phyloP scores from a whole-genome alignment of 1,140 invertebrate species.

The Nasonia longicornis region DNA sequence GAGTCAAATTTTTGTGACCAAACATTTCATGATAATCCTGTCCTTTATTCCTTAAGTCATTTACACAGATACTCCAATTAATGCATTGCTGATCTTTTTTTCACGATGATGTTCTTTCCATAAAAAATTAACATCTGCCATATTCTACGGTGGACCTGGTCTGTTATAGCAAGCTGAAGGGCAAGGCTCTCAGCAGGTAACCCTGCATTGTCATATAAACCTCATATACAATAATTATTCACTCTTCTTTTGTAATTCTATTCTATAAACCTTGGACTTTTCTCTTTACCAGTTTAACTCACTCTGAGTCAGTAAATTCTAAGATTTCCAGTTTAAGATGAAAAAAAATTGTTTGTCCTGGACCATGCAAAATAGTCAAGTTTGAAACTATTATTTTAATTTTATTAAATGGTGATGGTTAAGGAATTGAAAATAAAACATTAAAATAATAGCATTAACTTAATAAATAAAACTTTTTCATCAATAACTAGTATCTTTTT shows the following conservation, averaged over 20 bases:
- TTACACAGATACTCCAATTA: constrained; percentile 49
- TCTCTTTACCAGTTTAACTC: background rate
- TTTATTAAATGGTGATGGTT: background rate
- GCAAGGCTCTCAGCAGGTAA: constrained; percentile 84
- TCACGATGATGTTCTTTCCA: constrained; percentile 61
- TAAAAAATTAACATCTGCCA: constrained; percentile 62
- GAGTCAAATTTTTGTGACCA: background rate
- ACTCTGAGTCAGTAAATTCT: background rate
- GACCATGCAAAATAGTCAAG: background rate
- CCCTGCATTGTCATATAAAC: constrained; percentile 64
- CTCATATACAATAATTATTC: constrained; percentile 42
- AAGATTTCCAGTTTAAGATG: background rate
- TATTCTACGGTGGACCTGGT: constrained; percentile 70
- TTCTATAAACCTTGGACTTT: constrained; percentile 23
- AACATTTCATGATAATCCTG: constrained; percentile 27
- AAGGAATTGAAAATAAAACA: background rate
- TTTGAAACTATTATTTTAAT: constrained; percentile 7
- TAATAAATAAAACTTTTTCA: background rate
- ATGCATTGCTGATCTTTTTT: constrained; percentile 56
- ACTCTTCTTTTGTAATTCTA: constrained; percentile 17
- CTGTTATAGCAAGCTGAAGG: constrained; percentile 83
- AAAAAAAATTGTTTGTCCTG: background rate
- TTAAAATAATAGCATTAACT: background rate
- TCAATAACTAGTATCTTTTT: background rate
- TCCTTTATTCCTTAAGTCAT: constrained; percentile 25